phyloP scores from a whole-genome alignment of 1,140 invertebrate species.

The Acromyrmex heyeri region DNA sequence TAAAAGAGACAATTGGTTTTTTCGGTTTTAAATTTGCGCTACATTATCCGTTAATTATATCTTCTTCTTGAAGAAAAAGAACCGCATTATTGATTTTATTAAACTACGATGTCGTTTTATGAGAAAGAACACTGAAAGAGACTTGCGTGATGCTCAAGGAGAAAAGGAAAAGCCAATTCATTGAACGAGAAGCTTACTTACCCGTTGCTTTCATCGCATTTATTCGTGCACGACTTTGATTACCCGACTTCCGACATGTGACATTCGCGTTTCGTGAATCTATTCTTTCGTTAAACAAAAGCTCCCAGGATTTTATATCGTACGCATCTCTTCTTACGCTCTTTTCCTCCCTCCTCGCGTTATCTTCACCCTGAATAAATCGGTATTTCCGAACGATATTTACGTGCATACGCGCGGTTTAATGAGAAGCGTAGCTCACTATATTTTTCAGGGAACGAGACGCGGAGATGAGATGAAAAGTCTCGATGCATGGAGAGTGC shows the following conservation, averaged over 20 bases:
- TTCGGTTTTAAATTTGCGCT: slow-evolving; percentile 65
- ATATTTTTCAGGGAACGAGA: slow-evolving; percentile 21
- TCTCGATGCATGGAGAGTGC: background rate
- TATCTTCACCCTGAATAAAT: slow-evolving; percentile 15
- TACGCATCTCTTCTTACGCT: background rate
- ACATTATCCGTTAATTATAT: slow-evolving; percentile 59
- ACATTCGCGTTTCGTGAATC: background rate
- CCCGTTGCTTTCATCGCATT: background rate
- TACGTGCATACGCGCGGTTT: background rate
- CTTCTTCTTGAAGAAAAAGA: background rate
- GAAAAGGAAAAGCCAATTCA: background rate
- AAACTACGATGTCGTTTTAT: background rate
- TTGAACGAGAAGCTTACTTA: slow-evolving; percentile 46
- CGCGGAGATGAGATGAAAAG: background rate
- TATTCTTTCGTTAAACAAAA: slow-evolving; percentile 3
- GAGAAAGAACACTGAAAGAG: background rate
- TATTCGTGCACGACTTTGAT: slow-evolving; percentile 34
- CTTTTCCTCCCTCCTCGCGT: background rate
- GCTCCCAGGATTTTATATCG: background rate
- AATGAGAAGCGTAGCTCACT: slow-evolving; percentile 10
- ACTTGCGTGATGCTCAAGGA: background rate
- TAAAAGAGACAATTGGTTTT: slow-evolving; percentile 36
- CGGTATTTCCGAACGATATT: slow-evolving; percentile 16
- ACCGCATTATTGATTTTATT: slow-evolving; percentile 3
- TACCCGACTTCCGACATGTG: slow-evolving; percentile 14